Evolutionary conservation across 2,888 invertebrate genomes (phyloP), one percentile per base, ranked within the genome.

Genomic region (Meloe dianella): DNA sequence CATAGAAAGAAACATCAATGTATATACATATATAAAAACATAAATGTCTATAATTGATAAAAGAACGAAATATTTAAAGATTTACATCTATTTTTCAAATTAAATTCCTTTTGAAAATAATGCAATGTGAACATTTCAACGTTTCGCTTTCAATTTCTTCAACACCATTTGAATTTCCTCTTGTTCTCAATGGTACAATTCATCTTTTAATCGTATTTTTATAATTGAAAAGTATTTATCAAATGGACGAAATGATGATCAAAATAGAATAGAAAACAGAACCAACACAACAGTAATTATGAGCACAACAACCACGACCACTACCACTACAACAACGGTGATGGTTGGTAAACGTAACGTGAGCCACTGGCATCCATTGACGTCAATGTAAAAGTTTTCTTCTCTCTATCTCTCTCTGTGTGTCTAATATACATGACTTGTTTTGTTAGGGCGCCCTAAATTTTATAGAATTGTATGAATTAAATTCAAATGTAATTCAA

Each of bases 331-430:
- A 29, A 47, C 30, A 57, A 57, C 22, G 32, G 20, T 63, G 20
- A 27, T 56, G 22, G 22, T 56, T 56, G 32, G 56, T 68, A 65
- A 65, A 60, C 63, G 64, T 63, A 71, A 72, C 71, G 71, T 70
- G 70, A 77, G 76, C 76, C 78, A 75, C 77, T 79, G 77, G 71
- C 68, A 75, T 71, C 70, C 71, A 77, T 77, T 80, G 79, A 79
- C 79, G 79, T 79, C 79, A 79, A 79, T 79, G 72, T 70, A 64
- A 71, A 41, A 72, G 76, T 66, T 69, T 73, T 71, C 66, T 63
- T 27, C 27, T 27, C 2, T 27, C 27, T 27, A 27, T 27, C 57
- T 57, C 68, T 66, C 68, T 63, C 22, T 57, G 58, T 61, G 61
- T 57, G 9, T 29, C 6, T 14, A 32, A 67, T 67, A 64, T 41